Base-by-base conservation (phyloP, 2,888 invertebrate species). In the Xanthorhoe spadicearia region DNA sequence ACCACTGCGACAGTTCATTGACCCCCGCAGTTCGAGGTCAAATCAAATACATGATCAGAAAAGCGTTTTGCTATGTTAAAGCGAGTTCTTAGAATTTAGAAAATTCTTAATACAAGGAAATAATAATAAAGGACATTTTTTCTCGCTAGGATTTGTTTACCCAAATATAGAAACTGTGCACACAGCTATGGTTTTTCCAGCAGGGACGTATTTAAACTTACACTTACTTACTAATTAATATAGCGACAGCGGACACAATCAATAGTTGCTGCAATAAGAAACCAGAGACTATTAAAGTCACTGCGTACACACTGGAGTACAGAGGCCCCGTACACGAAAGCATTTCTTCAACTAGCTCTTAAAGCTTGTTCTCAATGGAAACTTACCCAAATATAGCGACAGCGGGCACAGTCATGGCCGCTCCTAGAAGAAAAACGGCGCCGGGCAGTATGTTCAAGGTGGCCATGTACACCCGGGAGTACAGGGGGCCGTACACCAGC, bases 401-500 rank as follows among this genome's bases (percentile, higher is more conserved):
- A 35, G 96, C 95, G 0, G 96, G 96, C 13, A 95, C 85, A 0
- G 96, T 96, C 75, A 96, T 91, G 13, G 93, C 90, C 1, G 96
- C 95, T 19, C 96, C 96, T 17, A 96, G 90, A 18, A 96, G 89
- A 79, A 95, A 95, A 72, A 96, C 96, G 0, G 95, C 95, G 19
- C 96, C 96, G 0, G 96, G 96, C 77, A 96, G 91, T 1, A 94
- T 88, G 74, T 94, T 93, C 77, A 96, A 94, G 0, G 96, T 96
- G 0, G 95, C 94, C 69, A 94, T 94, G 78, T 96, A 96, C 9
- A 96, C 95, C 15, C 94, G 93, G 68, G 95, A 95, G 89, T 96
- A 96, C 85, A 96, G 94, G 0, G 96, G 96, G 0, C 96, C 96
- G 79, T 96, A 96, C 1, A 96, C 91, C 49, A 96, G 84, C 0